Percentiles rank a stretch among this genome's conserved stretches.
These are phyloP conservation scores for Lerema accius DNA, from an alignment of 1,140 invertebrate species.

Conservation along the genomic window DNA sequence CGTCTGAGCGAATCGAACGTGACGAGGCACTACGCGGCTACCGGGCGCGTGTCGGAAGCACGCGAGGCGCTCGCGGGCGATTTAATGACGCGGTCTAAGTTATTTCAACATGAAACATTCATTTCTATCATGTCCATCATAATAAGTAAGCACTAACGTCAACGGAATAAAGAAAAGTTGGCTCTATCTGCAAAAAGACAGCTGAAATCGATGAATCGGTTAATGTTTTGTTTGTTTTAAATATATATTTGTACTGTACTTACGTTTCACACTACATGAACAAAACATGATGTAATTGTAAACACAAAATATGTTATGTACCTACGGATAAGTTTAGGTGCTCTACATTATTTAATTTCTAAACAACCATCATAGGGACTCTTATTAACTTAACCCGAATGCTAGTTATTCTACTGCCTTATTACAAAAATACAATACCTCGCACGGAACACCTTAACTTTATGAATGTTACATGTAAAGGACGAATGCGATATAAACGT, in stretches of 20 bases:
- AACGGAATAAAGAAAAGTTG: conserved; percentile 16
- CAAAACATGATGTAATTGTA: conserved; percentile 61
- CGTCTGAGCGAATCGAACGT: conserved; percentile 49
- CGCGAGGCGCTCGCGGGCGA: conserved; percentile 44
- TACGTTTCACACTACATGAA: conserved; percentile 55
- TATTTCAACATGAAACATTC: conserved; percentile 2
- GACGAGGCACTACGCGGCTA: conserved; percentile 43
- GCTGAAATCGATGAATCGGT: conserved; percentile 30
- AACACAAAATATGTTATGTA: conserved; percentile 56
- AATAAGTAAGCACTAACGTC: conserved; percentile 21
- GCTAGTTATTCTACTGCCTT: conserved; percentile 39
- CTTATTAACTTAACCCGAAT: conserved; percentile 41
- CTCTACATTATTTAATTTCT: conserved; percentile 46
- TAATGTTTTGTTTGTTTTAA: conserved; percentile 22
- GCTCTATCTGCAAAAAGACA: conserved; percentile 26
- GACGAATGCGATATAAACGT: conserved; percentile 48
- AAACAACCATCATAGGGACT: conserved; percentile 17
- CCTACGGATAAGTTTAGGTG: conserved; percentile 71
- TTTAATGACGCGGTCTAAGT: conserved; percentile 9
- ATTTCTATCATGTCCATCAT: conserved; percentile 10
- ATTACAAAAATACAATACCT: conserved; percentile 59
- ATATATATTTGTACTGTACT: conserved; percentile 35
- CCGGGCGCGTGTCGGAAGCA: conserved; percentile 61
- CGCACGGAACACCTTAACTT: conserved; percentile 81
- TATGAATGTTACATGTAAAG: conserved; percentile 60